Evolutionary conservation across 2,888 invertebrate species (phyloP), one percentile per base, ranked within the genome.

Genomic region (Acanthococcus lagerstroemiae): DNA sequence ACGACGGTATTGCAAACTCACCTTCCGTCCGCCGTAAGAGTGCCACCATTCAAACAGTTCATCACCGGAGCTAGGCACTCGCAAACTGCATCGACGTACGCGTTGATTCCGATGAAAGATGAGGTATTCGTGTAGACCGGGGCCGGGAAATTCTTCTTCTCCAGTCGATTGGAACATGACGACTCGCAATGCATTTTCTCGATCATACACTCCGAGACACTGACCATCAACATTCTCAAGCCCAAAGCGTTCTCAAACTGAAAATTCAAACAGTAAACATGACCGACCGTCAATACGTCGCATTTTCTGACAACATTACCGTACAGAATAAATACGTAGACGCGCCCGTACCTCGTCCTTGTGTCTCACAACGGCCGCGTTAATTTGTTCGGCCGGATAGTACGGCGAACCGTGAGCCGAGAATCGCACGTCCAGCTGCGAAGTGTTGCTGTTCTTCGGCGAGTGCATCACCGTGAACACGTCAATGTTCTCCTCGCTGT

Each of bases 381-480:
- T 91, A 7, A 96, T 79, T 74, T 87, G 89, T 75, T 91, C 91
- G 0, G 94, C 82, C 0, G 87, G 84, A 75, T 93, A 94, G 76
- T 94, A 95, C 0, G 95, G 95, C 0, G 95, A 95, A 0, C 93
- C 93, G 74, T 95, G 95, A 0, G 91, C 95, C 0, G 95, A 88
- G 75, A 88, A 96, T 70, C 95, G 80, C 0, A 96, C 87, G 74
- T 96, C 95, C 68, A 92, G 77, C 9, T 85, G 81, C 1, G 81
- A 80, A 3, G 69, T 67, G 71, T 74, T 72, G 12, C 75, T 73
- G 67, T 79, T 79, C 46, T 78, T 77, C 1, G 82, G 82, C 17
- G 86, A 84, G 71, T 83, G 82, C 27, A 92, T 81, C 1, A 96
- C 90, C 0, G 95, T 95, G 75, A 97, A 95, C 0, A 97, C 87